Evolutionary conservation across 2,888 invertebrate genomes (phyloP).

Genomic region (Calameuta idolon): DNA sequence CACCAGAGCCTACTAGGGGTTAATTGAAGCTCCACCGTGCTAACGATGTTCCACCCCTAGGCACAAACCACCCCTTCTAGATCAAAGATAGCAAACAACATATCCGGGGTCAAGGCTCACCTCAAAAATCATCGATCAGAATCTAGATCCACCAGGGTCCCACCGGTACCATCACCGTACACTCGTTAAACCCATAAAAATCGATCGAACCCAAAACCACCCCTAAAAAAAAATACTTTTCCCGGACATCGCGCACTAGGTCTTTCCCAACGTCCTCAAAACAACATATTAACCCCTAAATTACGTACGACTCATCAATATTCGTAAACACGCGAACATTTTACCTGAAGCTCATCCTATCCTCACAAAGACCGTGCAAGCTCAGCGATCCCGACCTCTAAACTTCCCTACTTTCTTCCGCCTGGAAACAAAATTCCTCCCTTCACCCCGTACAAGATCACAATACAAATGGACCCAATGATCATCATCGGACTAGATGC

Average conservation of each 20-base stretch:
- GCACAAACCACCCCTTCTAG: not conserved
- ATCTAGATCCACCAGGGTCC: not conserved
- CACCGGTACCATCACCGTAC: not conserved
- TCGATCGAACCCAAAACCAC: not conserved
- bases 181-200: not conserved
- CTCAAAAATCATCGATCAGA: not conserved
- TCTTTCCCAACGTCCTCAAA: too few species aligned
- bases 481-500: not conserved
- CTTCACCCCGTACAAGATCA: not conserved
- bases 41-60: not conserved
- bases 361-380: not conserved
- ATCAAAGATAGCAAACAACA: not conserved
- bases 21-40: not conserved
- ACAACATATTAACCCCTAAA: too few species aligned
- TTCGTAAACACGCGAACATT: not conserved
- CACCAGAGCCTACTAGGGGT: not conserved
- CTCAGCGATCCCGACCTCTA: not conserved
- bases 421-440: not conserved
- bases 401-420: accelerated
- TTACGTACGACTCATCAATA: too few species aligned
- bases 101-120: not conserved
- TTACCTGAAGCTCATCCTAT: not conserved
- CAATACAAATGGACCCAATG: not conserved
- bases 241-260: too few species aligned
- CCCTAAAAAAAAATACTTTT: not conserved